phyloP scores from a whole-genome alignment of 2,888 invertebrate species.

The Dichetophora obliterata region DNA sequence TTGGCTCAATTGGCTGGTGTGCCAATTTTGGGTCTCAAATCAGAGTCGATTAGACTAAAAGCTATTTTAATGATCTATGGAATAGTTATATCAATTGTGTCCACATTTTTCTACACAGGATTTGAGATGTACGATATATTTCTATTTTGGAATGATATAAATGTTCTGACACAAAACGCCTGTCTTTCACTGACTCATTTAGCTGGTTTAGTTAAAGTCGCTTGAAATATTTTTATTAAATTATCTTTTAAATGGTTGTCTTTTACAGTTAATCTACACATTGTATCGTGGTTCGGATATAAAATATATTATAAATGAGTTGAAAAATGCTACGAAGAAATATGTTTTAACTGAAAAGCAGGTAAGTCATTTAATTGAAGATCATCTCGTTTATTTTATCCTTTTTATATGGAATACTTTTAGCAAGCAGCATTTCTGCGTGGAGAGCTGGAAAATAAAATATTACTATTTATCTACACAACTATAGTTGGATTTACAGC shows the following conservation, averaged over 20 bases:
- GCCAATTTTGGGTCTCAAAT: conserved; percentile 53
- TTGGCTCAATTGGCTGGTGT: conserved; percentile 56
- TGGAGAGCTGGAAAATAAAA: too few species aligned
- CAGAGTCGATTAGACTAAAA: conserved; percentile 47
- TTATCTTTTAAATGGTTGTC: neutral
- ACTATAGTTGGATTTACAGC: too few species aligned
- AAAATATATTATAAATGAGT: neutral
- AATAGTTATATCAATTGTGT: neutral
- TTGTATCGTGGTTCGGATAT: neutral
- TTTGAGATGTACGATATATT: conserved; percentile 51
- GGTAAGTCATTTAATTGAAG: neutral
- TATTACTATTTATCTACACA: too few species aligned
- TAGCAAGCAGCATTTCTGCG: too few species aligned
- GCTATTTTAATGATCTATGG: conserved; percentile 44
- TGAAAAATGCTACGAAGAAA: neutral
- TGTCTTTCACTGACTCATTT: conserved; percentile 50
- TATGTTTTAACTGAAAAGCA: neutral
- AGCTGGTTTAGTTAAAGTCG: conserved; percentile 48
- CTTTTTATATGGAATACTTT: too few species aligned
- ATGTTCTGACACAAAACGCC: conserved; percentile 50
- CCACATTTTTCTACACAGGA: conserved; percentile 46
- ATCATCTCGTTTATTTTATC: too few species aligned
- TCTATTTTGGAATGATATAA: conserved; percentile 43
- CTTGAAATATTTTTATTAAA: neutral
- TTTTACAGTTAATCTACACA: neutral